Conservation (phyloP, 2,888 invertebrate genomes). For the Orchesellides sinensis region DNA sequence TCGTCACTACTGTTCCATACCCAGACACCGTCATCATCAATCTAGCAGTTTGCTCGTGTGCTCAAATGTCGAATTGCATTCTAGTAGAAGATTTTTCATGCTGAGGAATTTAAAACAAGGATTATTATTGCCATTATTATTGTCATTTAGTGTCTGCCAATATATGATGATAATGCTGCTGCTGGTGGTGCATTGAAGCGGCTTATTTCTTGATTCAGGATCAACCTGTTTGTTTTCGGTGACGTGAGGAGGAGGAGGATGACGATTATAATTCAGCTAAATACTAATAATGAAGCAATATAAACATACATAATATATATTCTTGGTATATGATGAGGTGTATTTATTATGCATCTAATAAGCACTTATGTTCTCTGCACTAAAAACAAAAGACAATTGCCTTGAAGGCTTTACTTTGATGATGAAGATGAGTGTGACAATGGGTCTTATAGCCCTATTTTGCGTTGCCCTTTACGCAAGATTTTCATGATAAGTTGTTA, state of each 20-base stretch:
- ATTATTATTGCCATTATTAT: slow-evolving; percentile 5
- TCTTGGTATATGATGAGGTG: no score
- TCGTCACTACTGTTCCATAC: not conserved
- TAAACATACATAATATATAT: no score
- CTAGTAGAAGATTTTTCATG: not conserved
- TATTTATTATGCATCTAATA: not conserved
- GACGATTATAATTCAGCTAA: no score
- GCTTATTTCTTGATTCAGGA: no score
- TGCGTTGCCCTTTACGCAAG: no score
- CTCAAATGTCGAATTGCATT: not conserved
- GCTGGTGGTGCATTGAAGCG: not conserved
- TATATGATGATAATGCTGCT: not conserved
- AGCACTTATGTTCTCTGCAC: not conserved
- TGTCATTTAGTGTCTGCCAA: not conserved
- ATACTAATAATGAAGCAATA: no score
- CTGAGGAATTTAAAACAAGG: slow-evolving; percentile 6
- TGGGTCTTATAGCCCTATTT: no score
- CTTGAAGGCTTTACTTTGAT: not conserved
- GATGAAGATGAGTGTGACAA: not conserved
- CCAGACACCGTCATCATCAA: not conserved
- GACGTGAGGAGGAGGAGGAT: no score
- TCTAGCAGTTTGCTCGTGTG: no score
- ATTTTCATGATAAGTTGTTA: no score
- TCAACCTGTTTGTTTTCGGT: not conserved
- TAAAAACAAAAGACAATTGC: not conserved